Percentiles rank a stretch among this genome's conserved stretches.
Evolutionary conservation across 2,888 invertebrate genomes (phyloP).

Genomic region (Dynastes tityus): DNA sequence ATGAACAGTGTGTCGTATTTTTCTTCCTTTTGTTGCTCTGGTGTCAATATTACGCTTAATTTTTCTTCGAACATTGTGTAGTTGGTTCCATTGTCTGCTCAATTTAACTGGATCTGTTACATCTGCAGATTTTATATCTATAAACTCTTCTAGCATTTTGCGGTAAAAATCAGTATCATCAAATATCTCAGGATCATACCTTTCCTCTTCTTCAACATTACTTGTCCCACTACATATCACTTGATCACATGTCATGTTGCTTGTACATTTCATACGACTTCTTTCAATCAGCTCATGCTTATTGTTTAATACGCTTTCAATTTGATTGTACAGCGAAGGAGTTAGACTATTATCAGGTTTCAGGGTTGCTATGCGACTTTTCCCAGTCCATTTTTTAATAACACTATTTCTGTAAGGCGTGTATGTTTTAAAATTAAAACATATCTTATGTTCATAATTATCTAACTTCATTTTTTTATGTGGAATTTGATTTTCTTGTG

Average conservation of each 20-base stretch:
- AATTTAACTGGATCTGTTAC: conserved; percentile 89
- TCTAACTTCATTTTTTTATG: conserved; percentile 74
- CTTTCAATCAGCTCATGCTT: conserved; percentile 82
- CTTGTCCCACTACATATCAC: conserved; percentile 62
- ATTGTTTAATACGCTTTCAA: conserved; percentile 88
- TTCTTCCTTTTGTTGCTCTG: conserved; percentile 94
- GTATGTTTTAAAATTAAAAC: conserved; percentile 76
- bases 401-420: conserved; percentile 82
- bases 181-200: conserved; percentile 88
- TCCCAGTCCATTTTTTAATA: conserved; percentile 96
- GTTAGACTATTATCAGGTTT: conserved; percentile 72
- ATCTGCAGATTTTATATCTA: conserved; percentile 90
- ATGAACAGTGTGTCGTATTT: conserved; percentile 89
- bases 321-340: conserved; percentile 81
- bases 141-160: conserved; percentile 90
- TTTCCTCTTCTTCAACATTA: conserved; percentile 52
- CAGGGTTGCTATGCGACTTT: conserved; percentile 79
- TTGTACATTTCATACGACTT: conserved; percentile 85
- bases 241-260: conserved; percentile 79
- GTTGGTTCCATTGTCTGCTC: conserved; percentile 91
- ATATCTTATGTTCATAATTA: conserved; percentile 76
- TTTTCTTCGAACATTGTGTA: conserved; percentile 92
- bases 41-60: conserved; percentile 95
- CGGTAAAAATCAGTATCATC: conserved; percentile 99
- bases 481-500: conserved; percentile 58